Conservation (phyloP, 2,113 vertebrate genomes). For the Gallinago jamesoni region DNA sequence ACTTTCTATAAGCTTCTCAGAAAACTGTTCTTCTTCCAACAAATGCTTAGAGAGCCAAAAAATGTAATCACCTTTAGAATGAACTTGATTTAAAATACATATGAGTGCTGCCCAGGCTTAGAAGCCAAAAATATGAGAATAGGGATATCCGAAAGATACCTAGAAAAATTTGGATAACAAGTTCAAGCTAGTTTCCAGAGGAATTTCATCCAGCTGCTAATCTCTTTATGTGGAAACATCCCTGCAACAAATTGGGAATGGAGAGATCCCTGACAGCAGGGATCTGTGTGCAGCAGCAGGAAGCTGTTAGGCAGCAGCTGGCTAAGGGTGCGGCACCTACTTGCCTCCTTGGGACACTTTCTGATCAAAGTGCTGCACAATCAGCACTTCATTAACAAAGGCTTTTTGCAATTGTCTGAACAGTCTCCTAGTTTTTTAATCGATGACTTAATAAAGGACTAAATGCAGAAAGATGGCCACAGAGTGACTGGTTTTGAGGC, state of each 20-base stretch:
- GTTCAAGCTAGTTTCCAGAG: background rate
- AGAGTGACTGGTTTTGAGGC: background rate
- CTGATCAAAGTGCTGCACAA: background rate
- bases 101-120: background rate
- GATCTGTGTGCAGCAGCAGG: background rate
- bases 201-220: background rate
- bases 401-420: background rate
- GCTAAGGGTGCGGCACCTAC: background rate
- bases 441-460: background rate
- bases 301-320: background rate
- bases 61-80: background rate
- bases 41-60: background rate
- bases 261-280: background rate
- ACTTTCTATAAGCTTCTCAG: background rate
- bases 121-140: background rate
- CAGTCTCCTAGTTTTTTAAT: background rate
- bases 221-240: background rate
- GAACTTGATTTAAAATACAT: background rate
- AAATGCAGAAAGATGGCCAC: background rate
- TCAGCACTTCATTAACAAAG: background rate
- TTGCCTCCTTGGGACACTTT: background rate
- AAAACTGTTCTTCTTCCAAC: background rate
- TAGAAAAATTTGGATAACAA: background rate
- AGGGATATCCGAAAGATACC: background rate
- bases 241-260: background rate